Percentiles rank a stretch among this genome's conserved stretches.
These are phyloP conservation scores for Hephaestus fuliginosus DNA, from an alignment of 2,797 vertebrate genomes.

Conservation along the genomic window DNA sequence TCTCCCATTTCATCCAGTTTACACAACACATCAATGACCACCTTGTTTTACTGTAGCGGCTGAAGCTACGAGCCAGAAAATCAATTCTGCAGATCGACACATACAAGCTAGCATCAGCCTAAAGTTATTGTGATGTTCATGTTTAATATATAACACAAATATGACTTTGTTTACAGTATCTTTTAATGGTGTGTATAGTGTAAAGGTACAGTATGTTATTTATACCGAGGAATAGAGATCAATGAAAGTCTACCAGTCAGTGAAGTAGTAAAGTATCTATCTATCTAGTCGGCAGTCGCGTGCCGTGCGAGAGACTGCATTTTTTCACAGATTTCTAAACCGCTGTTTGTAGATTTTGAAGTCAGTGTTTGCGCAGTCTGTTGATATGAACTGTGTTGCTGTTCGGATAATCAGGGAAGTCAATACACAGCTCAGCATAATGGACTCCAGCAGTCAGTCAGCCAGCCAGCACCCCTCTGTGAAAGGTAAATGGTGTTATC, in stretches of 20 bases:
- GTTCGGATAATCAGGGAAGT: constrained; percentile 49
- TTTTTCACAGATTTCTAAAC: constrained; percentile 9
- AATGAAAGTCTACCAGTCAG: neutral
- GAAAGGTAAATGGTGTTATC: constrained; percentile 22
- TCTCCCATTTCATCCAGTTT: constrained; percentile 14
- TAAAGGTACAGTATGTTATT: neutral
- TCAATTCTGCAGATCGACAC: constrained; percentile 6
- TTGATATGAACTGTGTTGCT: constrained; percentile 21
- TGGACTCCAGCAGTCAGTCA: constrained; percentile 24
- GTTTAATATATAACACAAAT: neutral
- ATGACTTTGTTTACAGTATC: neutral
- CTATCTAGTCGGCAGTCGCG: accelerated
- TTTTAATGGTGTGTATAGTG: neutral
- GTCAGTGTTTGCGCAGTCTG: neutral
- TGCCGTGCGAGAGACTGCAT: neutral
- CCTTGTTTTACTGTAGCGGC: neutral
- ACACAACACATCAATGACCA: constrained; percentile 7
- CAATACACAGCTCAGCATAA: constrained; percentile 34
- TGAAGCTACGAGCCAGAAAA: constrained; percentile 17
- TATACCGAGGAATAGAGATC: neutral
- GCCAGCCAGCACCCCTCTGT: constrained; percentile 17
- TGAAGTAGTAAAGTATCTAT: too few relatives aligned
- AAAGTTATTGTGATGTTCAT: neutral
- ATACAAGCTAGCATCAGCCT: neutral
- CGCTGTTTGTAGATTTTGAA: constrained; percentile 3